Conservation (phyloP, 2,888 invertebrate genomes). For the Vesta saturnalis region DNA sequence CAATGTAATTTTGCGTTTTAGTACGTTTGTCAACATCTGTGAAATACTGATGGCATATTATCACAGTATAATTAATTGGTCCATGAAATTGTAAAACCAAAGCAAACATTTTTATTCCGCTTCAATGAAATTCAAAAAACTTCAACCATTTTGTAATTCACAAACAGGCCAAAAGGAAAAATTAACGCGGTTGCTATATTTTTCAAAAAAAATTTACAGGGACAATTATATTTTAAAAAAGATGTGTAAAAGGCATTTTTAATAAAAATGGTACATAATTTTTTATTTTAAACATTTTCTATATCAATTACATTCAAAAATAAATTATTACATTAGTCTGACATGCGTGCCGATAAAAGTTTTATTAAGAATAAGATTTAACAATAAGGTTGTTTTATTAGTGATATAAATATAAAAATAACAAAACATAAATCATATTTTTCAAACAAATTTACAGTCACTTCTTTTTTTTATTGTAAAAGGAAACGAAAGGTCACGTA, state of each 20-base stretch:
- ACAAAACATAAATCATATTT: too few species aligned
- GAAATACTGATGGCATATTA: conserved; percentile 3
- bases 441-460: too few species aligned
- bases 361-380: too few species aligned
- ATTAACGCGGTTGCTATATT: too few species aligned
- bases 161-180: conserved; percentile 3
- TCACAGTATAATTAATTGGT: conserved; percentile 1
- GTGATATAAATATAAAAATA: too few species aligned
- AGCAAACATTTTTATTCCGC: conserved; percentile 4
- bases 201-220: too few species aligned
- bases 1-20: background rate
- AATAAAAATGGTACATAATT: background rate
- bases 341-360: background rate
- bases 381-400: too few species aligned
- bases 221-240: too few species aligned
- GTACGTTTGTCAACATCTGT: background rate
- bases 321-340: background rate
- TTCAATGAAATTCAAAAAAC: background rate
- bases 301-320: background rate
- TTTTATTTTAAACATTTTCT: background rate
- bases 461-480: too few species aligned
- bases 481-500: too few species aligned
- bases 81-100: conserved; percentile 2
- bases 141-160: conserved; percentile 2
- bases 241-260: background rate